Conservation (phyloP, 2,888 invertebrate genomes). For the Pemphredon lugubris region DNA sequence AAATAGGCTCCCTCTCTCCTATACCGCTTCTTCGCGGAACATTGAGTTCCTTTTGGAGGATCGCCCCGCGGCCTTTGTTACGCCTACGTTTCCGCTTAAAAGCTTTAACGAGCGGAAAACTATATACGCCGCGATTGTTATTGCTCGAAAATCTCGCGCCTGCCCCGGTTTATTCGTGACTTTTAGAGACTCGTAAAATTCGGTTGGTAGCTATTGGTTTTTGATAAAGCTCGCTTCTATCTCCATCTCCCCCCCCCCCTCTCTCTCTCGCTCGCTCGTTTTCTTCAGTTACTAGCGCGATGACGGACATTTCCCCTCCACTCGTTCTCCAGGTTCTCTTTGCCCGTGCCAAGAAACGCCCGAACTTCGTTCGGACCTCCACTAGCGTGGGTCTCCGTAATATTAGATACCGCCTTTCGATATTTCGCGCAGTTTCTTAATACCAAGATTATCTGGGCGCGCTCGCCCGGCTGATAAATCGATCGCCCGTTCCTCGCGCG, state of each 20-base stretch:
- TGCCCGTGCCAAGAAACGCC: neutral
- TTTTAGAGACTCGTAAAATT: neutral
- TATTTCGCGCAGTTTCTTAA: conserved; percentile 2
- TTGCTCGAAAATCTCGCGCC: too few species aligned
- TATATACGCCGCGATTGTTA: too few species aligned
- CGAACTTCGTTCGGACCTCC: neutral
- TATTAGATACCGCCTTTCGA: neutral
- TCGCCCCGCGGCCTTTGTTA: too few species aligned
- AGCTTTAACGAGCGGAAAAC: too few species aligned
- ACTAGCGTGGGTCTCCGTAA: too few species aligned
- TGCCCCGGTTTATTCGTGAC: neutral
- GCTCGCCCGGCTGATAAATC: conserved; percentile 39
- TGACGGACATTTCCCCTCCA: neutral
- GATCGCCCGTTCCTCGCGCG: conserved; percentile 14
- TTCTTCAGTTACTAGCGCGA: neutral
- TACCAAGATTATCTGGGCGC: conserved; percentile 8
- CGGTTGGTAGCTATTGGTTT: neutral
- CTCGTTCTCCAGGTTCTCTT: neutral
- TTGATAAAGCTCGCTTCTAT: too few species aligned
- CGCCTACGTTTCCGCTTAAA: too few species aligned
- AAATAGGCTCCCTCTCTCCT: conserved; percentile 18
- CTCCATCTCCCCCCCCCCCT: too few species aligned
- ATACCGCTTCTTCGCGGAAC: neutral
- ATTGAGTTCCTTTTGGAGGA: neutral
- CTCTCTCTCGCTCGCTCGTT: too few species aligned